These are phyloP conservation scores for Oasisia sp. DNA, from an alignment of 2,888 invertebrate species.

Conservation along the genomic window DNA sequence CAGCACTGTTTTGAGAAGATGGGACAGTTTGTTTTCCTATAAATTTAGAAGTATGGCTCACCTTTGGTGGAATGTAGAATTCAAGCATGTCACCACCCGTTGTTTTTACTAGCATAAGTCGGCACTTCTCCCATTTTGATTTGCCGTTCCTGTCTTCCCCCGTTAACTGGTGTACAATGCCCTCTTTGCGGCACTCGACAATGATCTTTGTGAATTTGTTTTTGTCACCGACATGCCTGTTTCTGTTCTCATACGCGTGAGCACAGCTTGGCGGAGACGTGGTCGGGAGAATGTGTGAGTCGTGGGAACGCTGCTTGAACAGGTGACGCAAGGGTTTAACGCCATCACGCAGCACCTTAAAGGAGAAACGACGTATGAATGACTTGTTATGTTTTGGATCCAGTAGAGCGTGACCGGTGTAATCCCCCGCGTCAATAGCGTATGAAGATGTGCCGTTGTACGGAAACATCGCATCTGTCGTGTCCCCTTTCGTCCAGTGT, in stretches of 20 bases:
- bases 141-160: constrained; percentile 83
- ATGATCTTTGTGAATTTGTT: constrained; percentile 40
- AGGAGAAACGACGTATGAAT: constrained; percentile 79
- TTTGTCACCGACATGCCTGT: constrained; percentile 18
- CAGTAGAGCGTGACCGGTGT: constrained; percentile 24
- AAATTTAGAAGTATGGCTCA: constrained; percentile 52
- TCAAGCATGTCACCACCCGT: constrained; percentile 94
- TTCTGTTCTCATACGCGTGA: background rate
- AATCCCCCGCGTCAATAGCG: constrained; percentile 19
- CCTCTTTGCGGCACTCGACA: constrained; percentile 78
- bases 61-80: constrained; percentile 93
- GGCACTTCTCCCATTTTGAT: constrained; percentile 93
- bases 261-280: background rate
- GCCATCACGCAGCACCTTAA: constrained; percentile 75
- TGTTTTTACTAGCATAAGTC: constrained; percentile 89
- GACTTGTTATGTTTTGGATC: constrained; percentile 72
- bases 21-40: background rate
- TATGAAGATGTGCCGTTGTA: background rate
- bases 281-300: constrained; percentile 58
- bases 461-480: background rate
- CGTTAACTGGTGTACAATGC: constrained; percentile 89
- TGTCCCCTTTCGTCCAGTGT: background rate
- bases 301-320: constrained; percentile 91
- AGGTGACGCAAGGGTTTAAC: constrained; percentile 75
- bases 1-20: background rate